Base-by-base conservation (phyloP, 2,797 vertebrate genomes). In the Galago senegalensis region DNA sequence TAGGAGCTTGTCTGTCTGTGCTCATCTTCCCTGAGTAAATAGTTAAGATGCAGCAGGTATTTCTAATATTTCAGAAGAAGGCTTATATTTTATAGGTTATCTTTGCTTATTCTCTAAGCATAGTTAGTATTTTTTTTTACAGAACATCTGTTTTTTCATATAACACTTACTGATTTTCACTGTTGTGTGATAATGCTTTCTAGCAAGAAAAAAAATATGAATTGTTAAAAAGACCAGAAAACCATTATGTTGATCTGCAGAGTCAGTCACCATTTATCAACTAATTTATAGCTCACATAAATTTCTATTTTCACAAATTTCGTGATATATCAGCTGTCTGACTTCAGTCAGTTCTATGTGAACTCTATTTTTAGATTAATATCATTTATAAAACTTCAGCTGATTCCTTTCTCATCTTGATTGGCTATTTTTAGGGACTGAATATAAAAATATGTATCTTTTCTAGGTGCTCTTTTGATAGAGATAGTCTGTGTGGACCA, bases 161-260 rank as follows among this genome's bases (percentile, higher is more conserved):
- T 89, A 72, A 94, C 16, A 87, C 79, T 94, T 31, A 87, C 90
- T 97, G 91, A 94, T 97, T 98, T 92, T 97, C 91, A 94, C 87
- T 97, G 98, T 96, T 93, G 65, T 20, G 0, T 84, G 81, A 93
- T 91, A 92, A 96, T 87, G 83, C 81, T 95, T 65, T 97, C 97
- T 91, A 97, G 0, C 0, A 5, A 89, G 63, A 87, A 82, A 97
- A 97, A 87, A 97, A 97, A 97, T 97, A 96, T 88, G 80, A 98
- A 87, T 92, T 89, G 93, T 89, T 98, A 96, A 98, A 95, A 96
- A 77, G 21, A 83, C 43, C 27, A 90, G 53, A 89, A 69, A 92
- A 34, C 31, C 43, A 75, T 95, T 77, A 79, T 37, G 56, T 86
- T 88, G 53, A 53, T 69, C 2, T 69, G 13, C 8, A 21, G 65